Evolutionary conservation across 30 jellyfish, hydroid and myxozoan species (phyloP), one percentile per base, ranked within the genome.

Genomic region (Turritopsis dohrnii): DNA sequence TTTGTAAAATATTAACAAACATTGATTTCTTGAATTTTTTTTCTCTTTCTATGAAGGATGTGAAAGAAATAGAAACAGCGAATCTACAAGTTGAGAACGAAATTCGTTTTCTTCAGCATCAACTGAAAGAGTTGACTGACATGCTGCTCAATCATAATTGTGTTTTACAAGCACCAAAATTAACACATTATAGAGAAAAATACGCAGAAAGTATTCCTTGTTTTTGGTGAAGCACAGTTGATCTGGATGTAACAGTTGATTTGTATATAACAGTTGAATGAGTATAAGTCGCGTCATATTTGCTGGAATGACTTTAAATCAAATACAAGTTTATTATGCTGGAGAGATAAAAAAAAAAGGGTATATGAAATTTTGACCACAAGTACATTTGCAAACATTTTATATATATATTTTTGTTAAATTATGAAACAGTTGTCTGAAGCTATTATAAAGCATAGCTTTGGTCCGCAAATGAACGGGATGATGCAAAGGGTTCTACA

Each of bases 11-110:
- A n/a, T 41, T 41, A 41, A 41, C 5, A 3, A 41, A 41, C 60
- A 41, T 41, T n/a, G n/a, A n/a, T n/a, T n/a, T n/a, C n/a, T n/a
- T n/a, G n/a, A n/a, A n/a, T n/a, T n/a, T n/a, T 30, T 27, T 74
- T 74, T 74, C 83, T 5, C 52, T 80, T 80, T 80, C n/a, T 22
- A 17, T 53, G 19, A 16, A 80, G 87, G 87, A 80, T 31, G 87
- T 80, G 16, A 71, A 80, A 80, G 53, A 53, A 16, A 80, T 80
- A 23, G 87, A 80, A 80, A 31, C 0, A 0, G 87, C 52, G 8
- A 80, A 80, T 53, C 29, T 22, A 9, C 54, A 52, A 80, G 87
- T 80, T 65, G 65, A 52, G 53, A 80, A 53, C 81, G 87, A 80
- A 71, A 80, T 80, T 13, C 27, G 28, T n/a, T 28, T 24, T 21